A percentile compares a stretch with the other conserved stretches of the same genome.
Conservation (phyloP, 2,113 vertebrate genomes). For the Pelvicachromis taeniatus region DNA sequence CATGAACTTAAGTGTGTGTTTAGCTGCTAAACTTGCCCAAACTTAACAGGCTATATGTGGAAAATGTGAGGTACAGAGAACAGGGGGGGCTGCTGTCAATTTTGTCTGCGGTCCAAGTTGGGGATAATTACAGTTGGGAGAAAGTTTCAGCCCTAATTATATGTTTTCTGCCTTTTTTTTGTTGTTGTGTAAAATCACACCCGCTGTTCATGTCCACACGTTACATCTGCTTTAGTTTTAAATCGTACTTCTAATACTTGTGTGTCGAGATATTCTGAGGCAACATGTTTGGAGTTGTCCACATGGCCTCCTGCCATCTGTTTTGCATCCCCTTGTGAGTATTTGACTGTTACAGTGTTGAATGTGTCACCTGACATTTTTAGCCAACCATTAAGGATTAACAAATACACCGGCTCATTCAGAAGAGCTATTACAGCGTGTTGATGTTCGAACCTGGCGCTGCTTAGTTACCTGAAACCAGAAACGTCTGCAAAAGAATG, state of each 20-base stretch:
- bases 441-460: not conserved
- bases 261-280: not conserved
- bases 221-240: not conserved
- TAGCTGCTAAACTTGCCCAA: not conserved
- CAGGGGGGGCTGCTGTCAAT: not conserved
- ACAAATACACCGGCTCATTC: not conserved
- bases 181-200: not conserved
- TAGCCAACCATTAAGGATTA: not conserved
- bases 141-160: not conserved
- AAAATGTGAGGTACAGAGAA: not conserved
- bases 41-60: not conserved
- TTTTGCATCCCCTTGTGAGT: not conserved
- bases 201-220: not conserved
- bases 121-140: not conserved
- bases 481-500: not conserved
- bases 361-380: not conserved
- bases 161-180: not conserved
- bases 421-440: not conserved
- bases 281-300: conserved; percentile 11
- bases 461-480: not conserved
- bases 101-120: not conserved
- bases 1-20: not conserved
- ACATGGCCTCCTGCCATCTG: not conserved
- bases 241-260: not conserved
- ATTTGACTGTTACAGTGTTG: not conserved